Base-by-base conservation (phyloP, 2,888 invertebrate species). In the Cryptus viduatorius region DNA sequence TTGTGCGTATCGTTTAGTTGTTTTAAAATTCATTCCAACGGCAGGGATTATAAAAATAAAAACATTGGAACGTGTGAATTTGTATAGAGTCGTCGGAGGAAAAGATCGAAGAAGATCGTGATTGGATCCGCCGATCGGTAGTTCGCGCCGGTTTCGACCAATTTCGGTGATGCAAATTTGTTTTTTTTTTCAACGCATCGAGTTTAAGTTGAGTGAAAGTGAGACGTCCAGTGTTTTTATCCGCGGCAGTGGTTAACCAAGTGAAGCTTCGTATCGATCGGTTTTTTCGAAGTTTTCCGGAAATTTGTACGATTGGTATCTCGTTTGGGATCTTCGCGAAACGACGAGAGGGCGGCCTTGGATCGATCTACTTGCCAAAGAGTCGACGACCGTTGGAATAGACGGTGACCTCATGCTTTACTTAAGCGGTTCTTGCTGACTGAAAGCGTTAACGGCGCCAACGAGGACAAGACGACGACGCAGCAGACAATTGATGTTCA, bases 341-440 rank as follows among this genome's bases (percentile, higher is more conserved):
- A 37, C 37, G 1, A 37, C 37, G 37, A 37, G 42, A 44, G 1
- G 48, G 46, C 42, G 79, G 72, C 79, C 79, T 85, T 85, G 85
- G 69, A 50, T 16, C 72, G 53, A 65, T 79, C 50, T n/a, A 59
- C 65, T 84, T 31, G 42, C 42, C 65, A 50, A 77, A 88, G 88
- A 90, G 90, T 91, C 91, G 91, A 89, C 90, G 91, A 90, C 91
- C 90, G 91, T 85, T 84, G 71, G 86, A 90, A 90, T 90, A 91
- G 89, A 89, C 86, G 91, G 90, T 91, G 91, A 91, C 89, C 91
- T 91, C 91, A 91, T 91, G 90, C 90, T 90, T 89, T 90, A 89
- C 88, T 91, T 89, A 88, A 91, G 87, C 83, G 86, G 77, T 78
- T 56, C 79, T 73, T 19, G 48, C 61, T 72, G 53, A 37, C 85